Evolutionary conservation across 2,888 invertebrate species (phyloP).

Genomic region (Ditula angustiorana): DNA sequence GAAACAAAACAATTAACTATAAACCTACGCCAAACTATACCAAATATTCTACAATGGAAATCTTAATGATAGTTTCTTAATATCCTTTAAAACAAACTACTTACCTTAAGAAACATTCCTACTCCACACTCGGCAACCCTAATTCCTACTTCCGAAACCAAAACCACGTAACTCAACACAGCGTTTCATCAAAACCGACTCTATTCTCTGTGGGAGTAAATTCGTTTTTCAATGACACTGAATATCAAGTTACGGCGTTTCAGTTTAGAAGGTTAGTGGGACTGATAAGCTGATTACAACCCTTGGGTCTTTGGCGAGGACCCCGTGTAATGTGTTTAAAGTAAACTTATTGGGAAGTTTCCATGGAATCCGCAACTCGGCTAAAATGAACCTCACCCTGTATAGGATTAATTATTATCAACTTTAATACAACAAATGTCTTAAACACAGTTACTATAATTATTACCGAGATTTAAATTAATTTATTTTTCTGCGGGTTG

Average conservation of each 20-base stretch:
- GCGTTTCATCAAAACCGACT: not conserved
- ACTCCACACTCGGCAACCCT: not conserved
- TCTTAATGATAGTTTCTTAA: no score
- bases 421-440: not conserved
- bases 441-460: no score
- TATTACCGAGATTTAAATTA: no score
- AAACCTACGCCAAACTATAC: no score
- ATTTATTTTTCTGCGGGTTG: no score
- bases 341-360: not conserved
- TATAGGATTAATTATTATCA: conserved; percentile 1
- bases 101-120: no score
- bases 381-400: not conserved
- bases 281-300: not conserved
- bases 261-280: no score
- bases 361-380: not conserved
- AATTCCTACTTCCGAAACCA: not conserved
- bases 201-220: not conserved
- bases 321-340: conserved; percentile 1
- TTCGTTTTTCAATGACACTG: not conserved
- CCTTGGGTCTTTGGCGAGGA: not conserved
- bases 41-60: no score
- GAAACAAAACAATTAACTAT: no score
- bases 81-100: no score
- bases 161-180: not conserved
- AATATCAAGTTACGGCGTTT: not conserved